phyloP scores from a whole-genome alignment of 2,113 vertebrate genomes.

The Stegostoma tigrinum region DNA sequence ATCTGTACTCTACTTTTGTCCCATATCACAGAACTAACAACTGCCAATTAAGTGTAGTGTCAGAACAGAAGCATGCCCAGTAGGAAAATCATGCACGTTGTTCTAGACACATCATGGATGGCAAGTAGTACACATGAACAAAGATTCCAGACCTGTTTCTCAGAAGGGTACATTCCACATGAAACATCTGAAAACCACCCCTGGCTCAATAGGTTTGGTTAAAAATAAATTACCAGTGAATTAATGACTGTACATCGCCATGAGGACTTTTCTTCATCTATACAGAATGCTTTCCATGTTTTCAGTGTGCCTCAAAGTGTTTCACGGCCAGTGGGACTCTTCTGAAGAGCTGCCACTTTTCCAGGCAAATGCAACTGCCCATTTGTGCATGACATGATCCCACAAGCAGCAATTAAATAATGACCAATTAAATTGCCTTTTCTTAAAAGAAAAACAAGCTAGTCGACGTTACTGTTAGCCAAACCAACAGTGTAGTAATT shows the following conservation, averaged over 20 bases:
- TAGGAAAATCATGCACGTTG: neutral
- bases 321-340: neutral
- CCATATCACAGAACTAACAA: neutral
- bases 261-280: neutral
- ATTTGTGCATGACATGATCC: neutral
- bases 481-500: neutral
- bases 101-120: neutral
- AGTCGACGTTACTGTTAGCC: neutral
- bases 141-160: neutral
- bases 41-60: neutral
- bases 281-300: neutral
- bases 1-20: neutral
- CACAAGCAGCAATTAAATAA: neutral
- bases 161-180: neutral
- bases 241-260: neutral
- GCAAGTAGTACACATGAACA: neutral
- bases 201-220: neutral
- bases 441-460: neutral
- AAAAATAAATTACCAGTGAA: neutral
- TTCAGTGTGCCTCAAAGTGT: too few species aligned
- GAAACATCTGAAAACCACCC: neutral
- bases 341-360: neutral
- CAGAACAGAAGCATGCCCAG: neutral
- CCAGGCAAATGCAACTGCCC: neutral
- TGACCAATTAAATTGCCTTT: neutral